phyloP scores from a whole-genome alignment of 23 tunicate genomes.

The Oikopleura albicans region DNA sequence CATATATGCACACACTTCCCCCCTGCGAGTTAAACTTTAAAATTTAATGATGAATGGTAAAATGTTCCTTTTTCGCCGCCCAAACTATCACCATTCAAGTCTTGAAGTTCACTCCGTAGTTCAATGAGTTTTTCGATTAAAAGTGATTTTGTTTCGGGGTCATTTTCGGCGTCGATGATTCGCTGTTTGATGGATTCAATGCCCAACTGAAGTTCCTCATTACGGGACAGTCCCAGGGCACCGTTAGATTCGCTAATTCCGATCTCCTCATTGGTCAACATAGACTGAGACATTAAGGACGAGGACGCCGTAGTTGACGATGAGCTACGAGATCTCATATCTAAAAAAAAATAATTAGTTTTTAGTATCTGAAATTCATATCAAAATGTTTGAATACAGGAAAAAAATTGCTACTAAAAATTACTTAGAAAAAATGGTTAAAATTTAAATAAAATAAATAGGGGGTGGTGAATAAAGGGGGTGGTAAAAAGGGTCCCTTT shows the following conservation, averaged over 20 bases:
- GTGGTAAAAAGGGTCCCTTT: too few relatives aligned
- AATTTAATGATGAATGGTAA: too few relatives aligned
- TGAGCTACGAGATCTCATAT: constrained; percentile 10
- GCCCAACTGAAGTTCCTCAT: neutral
- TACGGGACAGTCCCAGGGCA: neutral
- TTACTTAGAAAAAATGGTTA: too few relatives aligned
- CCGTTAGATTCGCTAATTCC: neutral
- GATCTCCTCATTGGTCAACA: neutral
- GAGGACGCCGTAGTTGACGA: neutral
- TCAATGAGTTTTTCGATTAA: constrained; percentile 7
- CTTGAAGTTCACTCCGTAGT: constrained; percentile 3
- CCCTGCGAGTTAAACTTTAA: too few relatives aligned
- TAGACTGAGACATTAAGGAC: neutral
- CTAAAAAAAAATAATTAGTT: too few relatives aligned
- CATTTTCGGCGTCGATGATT: neutral
- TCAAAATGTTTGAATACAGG: too few relatives aligned
- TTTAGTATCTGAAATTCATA: too few relatives aligned
- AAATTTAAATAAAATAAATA: too few relatives aligned
- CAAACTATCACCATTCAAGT: neutral
- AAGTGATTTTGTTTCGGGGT: neutral
- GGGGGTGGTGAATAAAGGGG: too few relatives aligned
- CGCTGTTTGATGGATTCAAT: neutral
- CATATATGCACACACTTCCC: too few relatives aligned
- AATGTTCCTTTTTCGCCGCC: neutral
- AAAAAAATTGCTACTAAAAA: too few relatives aligned